These are phyloP conservation scores for Holacanthella duospinosa DNA, from an alignment of 2,888 invertebrate species.

Conservation along the genomic window DNA sequence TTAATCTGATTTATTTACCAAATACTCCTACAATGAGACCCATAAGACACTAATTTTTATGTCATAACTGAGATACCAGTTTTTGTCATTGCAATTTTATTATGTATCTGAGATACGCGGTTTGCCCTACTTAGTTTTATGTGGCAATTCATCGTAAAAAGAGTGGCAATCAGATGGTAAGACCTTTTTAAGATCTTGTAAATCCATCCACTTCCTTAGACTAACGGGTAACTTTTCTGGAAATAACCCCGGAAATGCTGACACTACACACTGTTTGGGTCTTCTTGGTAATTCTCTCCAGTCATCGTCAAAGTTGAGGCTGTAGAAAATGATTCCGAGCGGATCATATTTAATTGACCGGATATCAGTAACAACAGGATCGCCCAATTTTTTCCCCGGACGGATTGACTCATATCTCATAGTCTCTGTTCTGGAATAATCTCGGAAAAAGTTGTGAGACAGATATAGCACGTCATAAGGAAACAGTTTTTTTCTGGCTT, in stretches of 20 bases:
- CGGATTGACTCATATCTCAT: constrained; percentile 28
- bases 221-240: constrained; percentile 12
- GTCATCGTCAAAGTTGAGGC: constrained; percentile 12
- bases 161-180: no score
- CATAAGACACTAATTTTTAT: no score
- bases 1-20: no score
- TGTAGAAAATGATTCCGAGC: constrained; percentile 24
- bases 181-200: constrained; percentile 29
- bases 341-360: constrained; percentile 23
- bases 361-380: constrained; percentile 31
- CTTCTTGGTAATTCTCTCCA: constrained; percentile 19
- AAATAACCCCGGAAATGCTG: constrained; percentile 7
- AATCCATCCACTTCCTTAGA: constrained; percentile 25
- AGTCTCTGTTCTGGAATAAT: constrained; percentile 10
- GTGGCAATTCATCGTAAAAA: no score
- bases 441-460: constrained; percentile 20
- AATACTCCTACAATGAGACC: no score
- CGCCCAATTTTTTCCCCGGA: constrained; percentile 31
- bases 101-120: no score
- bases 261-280: not conserved
- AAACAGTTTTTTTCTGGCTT: constrained; percentile 27
- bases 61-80: no score
- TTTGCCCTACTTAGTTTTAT: no score
- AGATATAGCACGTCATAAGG: constrained; percentile 32
- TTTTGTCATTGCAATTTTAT: no score